Percentiles rank a stretch among this genome's conserved stretches.
Conservation (phyloP, 2,113 vertebrate genomes). For the Pseudolaguvia tuberculata region DNA sequence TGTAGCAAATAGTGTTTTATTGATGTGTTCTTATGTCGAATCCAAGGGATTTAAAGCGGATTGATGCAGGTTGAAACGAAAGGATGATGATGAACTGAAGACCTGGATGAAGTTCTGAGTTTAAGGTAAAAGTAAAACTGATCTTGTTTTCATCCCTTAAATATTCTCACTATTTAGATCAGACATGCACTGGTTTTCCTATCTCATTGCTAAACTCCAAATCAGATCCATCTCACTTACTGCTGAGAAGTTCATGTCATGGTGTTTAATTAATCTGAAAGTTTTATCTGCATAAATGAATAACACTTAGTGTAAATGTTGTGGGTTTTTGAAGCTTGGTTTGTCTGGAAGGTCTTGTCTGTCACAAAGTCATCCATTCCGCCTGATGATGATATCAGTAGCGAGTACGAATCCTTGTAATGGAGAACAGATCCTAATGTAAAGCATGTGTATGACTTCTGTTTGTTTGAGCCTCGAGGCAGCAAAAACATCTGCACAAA, state of each 20-base stretch:
- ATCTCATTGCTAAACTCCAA: not conserved
- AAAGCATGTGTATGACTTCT: conserved; percentile 31
- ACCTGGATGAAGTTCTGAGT: conserved; percentile 8
- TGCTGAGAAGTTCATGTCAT: not conserved
- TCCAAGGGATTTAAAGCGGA: conserved; percentile 4
- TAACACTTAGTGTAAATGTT: not conserved
- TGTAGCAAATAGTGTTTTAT: not conserved
- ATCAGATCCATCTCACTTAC: not conserved
- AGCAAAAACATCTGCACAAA: conserved; percentile 47
- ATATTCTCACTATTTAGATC: not conserved
- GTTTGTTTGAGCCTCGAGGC: conserved; percentile 24
- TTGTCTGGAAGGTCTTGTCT: not conserved
- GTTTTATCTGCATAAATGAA: not conserved
- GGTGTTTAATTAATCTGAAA: not conserved
- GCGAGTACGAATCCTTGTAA: not conserved
- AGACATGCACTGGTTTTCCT: not conserved
- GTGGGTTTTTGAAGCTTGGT: not conserved
- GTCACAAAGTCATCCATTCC: not conserved
- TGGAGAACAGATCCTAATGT: not conserved
- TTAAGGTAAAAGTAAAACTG: conserved; percentile 9
- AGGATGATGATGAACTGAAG: conserved; percentile 7
- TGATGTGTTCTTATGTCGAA: conserved; percentile 9
- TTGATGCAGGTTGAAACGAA: not conserved
- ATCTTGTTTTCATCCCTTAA: not conserved
- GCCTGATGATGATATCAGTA: not conserved